Percentiles rank a stretch among this genome's conserved stretches.
Evolutionary conservation across 2,113 vertebrate species (phyloP).

Genomic region (Phycodurus eques): DNA sequence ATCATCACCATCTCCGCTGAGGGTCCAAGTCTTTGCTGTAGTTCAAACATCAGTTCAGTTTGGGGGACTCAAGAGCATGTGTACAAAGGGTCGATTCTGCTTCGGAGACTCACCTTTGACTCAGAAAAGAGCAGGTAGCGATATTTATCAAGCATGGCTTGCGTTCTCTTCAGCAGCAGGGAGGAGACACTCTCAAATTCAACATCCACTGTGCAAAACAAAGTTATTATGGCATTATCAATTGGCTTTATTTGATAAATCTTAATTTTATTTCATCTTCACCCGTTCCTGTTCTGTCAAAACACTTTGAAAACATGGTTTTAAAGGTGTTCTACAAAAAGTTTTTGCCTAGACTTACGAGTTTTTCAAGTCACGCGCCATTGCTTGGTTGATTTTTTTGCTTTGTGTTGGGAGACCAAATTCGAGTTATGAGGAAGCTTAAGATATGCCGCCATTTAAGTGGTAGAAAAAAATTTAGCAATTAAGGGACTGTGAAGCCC

Average conservation of each 20-base stretch:
- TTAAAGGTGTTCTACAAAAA: too few species aligned
- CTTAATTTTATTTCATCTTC: too few species aligned
- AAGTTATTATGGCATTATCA: background rate
- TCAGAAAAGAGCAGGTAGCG: conserved; percentile 87
- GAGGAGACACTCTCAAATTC: conserved; percentile 89
- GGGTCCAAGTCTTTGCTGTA: conserved; percentile 84
- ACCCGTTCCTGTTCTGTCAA: too few species aligned
- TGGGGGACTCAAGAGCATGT: background rate
- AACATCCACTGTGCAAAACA: conserved; percentile 79
- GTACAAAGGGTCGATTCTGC: background rate
- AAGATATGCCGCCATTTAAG: too few species aligned
- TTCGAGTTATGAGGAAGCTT: too few species aligned
- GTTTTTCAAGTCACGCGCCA: too few species aligned
- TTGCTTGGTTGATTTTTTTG: too few species aligned
- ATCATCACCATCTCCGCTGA: conserved; percentile 98
- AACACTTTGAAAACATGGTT: too few species aligned
- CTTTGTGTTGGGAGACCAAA: too few species aligned
- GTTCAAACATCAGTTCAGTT: conserved; percentile 46
- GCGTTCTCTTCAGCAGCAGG: conserved; percentile 85
- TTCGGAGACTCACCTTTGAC: conserved; percentile 80
- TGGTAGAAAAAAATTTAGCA: too few species aligned
- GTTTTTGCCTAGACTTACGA: too few species aligned
- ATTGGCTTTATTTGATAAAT: background rate
- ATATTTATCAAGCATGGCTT: conserved; percentile 95
- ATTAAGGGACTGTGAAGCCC: too few species aligned